A percentile compares a stretch with the other conserved stretches of the same genome.
phyloP scores from a whole-genome alignment of 1,140 invertebrate species.

The Psix sp. region DNA sequence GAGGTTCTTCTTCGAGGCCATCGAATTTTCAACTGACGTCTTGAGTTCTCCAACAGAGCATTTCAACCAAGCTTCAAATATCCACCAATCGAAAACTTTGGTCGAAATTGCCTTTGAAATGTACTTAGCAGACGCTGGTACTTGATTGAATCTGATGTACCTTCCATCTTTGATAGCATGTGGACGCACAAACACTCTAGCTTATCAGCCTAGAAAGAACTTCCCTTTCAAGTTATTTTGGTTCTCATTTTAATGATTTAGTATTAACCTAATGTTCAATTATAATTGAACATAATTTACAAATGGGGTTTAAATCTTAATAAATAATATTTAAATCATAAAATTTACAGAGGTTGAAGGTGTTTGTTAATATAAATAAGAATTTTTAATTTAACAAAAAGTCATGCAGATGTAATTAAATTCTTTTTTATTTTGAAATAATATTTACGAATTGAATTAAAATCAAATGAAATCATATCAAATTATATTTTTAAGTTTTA shows the following conservation, averaged over 20 bases:
- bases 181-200: slow-evolving; percentile 23
- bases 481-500: too few species aligned
- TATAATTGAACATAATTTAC: too few species aligned
- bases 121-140: slow-evolving; percentile 63
- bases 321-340: too few species aligned
- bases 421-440: too few species aligned
- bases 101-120: slow-evolving; percentile 65
- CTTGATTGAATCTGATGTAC: slow-evolving; percentile 61
- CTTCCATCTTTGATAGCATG: slow-evolving; percentile 14
- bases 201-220: slow-evolving; percentile 6
- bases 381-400: too few species aligned
- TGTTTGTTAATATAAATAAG: too few species aligned
- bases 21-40: slow-evolving; percentile 41
- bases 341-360: too few species aligned
- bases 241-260: not conserved
- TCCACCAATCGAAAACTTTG: slow-evolving; percentile 59
- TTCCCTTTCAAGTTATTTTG: slow-evolving; percentile 21
- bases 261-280: not conserved
- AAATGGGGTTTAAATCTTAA: too few species aligned
- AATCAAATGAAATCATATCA: too few species aligned
- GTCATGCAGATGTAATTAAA: too few species aligned
- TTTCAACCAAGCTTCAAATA: slow-evolving; percentile 64
- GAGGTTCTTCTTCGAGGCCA: slow-evolving; percentile 18
- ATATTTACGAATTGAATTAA: too few species aligned
- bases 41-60: slow-evolving; percentile 46